These are phyloP conservation scores for Setophaga petechia DNA, from an alignment of 2,113 vertebrate genomes.

Conservation along the genomic window DNA sequence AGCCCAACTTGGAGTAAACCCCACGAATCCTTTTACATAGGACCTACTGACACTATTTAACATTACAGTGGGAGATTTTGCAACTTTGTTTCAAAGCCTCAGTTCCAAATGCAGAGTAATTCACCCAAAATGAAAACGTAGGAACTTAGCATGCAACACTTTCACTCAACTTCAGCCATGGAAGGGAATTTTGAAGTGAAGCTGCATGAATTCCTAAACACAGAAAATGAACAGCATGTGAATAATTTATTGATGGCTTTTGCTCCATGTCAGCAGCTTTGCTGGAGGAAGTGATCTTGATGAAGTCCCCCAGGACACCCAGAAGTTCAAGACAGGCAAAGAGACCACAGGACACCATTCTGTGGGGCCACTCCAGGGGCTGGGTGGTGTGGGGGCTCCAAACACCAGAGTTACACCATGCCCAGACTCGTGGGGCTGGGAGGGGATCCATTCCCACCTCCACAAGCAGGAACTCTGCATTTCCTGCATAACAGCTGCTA, in stretches of 20 bases:
- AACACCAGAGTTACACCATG: background rate
- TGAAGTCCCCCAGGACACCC: slow-evolving; percentile 55
- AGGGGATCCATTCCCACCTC: background rate
- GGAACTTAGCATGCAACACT: background rate
- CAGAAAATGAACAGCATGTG: slow-evolving; percentile 47
- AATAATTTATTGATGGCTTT: slow-evolving; percentile 66
- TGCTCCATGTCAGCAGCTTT: slow-evolving; percentile 67
- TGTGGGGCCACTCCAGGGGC: background rate
- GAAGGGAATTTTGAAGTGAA: slow-evolving; percentile 46
- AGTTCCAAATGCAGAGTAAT: background rate
- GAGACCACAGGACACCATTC: background rate
- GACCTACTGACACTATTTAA: background rate
- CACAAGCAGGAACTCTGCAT: background rate
- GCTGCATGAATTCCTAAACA: slow-evolving; percentile 63
- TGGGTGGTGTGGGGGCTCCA: background rate
- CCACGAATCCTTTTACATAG: background rate
- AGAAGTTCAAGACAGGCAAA: slow-evolving; percentile 27
- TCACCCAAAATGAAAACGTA: background rate
- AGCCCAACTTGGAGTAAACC: background rate
- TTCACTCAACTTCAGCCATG: background rate
- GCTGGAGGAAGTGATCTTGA: slow-evolving; percentile 65
- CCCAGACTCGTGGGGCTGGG: background rate
- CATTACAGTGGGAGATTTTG: background rate
- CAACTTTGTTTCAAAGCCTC: background rate
- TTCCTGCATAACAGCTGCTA: background rate